Conservation (phyloP, 2,113 vertebrate species). For the Stictonetta naevosa region DNA sequence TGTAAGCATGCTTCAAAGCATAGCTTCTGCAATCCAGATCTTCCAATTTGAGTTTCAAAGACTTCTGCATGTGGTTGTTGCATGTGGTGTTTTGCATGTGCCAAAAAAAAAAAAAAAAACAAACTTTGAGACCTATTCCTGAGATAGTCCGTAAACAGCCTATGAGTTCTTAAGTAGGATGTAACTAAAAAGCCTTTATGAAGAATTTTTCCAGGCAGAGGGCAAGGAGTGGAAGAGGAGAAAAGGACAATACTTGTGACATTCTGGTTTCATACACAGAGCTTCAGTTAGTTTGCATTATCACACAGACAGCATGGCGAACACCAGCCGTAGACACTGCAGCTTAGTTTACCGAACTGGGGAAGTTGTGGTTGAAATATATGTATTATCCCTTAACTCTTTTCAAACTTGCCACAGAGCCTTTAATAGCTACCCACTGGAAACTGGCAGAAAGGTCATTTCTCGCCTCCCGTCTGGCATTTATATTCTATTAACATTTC, state of each 20-base stretch:
- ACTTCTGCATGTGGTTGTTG: slow-evolving; percentile 52
- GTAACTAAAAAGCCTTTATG: neutral
- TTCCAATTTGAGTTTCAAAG: slow-evolving; percentile 66
- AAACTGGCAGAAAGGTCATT: slow-evolving; percentile 36
- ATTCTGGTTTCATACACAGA: neutral
- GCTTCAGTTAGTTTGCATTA: neutral
- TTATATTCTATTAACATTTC: slow-evolving; percentile 29
- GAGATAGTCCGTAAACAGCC: neutral
- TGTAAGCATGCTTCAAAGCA: slow-evolving; percentile 65
- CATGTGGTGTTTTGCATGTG: slow-evolving; percentile 7
- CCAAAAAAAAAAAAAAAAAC: slow-evolving; percentile 31
- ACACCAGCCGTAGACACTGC: neutral
- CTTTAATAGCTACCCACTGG: slow-evolving; percentile 43
- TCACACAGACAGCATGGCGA: neutral
- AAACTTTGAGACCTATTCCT: slow-evolving; percentile 31
- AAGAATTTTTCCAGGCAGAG: neutral
- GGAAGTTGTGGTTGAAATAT: slow-evolving; percentile 6
- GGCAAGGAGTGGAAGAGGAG: neutral
- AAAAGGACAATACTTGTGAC: neutral
- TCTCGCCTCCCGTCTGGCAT: neutral
- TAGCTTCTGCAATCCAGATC: slow-evolving; percentile 59
- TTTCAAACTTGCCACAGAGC: slow-evolving; percentile 18
- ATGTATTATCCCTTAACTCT: neutral
- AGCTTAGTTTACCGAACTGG: neutral
- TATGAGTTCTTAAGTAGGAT: neutral